Base-by-base conservation (phyloP, 64 coral and sea anemone species). In the Actinia equina region DNA sequence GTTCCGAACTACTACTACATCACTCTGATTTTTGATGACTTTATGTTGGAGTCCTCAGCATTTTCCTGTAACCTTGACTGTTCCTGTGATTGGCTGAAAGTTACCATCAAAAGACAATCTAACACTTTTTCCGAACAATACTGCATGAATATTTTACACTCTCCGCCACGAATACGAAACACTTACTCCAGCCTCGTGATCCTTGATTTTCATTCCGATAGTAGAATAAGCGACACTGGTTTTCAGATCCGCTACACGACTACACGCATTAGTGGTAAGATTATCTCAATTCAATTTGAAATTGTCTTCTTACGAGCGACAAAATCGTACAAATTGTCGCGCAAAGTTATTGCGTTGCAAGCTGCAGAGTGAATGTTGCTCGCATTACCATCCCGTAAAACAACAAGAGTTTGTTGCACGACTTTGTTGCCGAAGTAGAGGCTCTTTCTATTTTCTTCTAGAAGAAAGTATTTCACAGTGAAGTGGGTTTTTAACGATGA, bases 21-120 rank as follows among this genome's bases (percentile, higher is more conserved):
- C 30, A 91, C 74, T 3, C 60, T 95, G 52, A 88, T 27, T 71
- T 95, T 95, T 37, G 80, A 91, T 6, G 30, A 17, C 6, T 95
- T 95, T 88, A 1, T 30, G 2, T 45, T 95, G 20, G 93, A 94
- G 83, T 84, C 70, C 14, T 81, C 78, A 6, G 5, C 26, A 13
- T 22, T 81, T 7, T 81, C 78, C 15, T 81, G 78, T 23, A 91
- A 91, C 20, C 60, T 44, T 0, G 43, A 43, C 22, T 94, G 93
- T 17, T 44, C 53, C 27, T 94, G 58, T 23, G 93, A 95, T 44
- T 91, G 82, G 82, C 80, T 95, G 0, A 86, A 62, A 44, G 82
- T 91, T 18, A 81, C 78, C 3, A 49, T 81, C 3, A 81, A 52
- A 52, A 49, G 43, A 44, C 4, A 17, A 0, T 18, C 43, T 17